These are phyloP conservation scores for Yponomeuta evonymella DNA, from an alignment of 2,888 invertebrate genomes.

Conservation along the genomic window DNA sequence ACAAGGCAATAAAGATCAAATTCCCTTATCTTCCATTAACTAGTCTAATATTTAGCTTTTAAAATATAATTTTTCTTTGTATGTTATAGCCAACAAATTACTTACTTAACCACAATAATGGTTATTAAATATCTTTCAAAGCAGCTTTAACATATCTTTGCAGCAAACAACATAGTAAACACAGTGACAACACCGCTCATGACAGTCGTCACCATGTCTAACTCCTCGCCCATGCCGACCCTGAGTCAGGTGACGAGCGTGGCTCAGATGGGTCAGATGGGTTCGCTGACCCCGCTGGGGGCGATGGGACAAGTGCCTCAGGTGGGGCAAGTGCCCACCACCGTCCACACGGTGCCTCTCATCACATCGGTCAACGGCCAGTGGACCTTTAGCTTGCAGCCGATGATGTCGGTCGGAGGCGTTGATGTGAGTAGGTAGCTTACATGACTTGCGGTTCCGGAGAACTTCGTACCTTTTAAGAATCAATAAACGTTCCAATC, in stretches of 20 bases:
- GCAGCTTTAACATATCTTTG: slow-evolving; percentile 24
- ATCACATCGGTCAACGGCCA: slow-evolving; percentile 67
- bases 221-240: slow-evolving; percentile 15
- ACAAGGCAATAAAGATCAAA: too few species aligned
- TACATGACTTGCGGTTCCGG: too few species aligned
- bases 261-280: neutral
- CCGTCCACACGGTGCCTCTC: slow-evolving; percentile 59
- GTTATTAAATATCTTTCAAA: too few species aligned
- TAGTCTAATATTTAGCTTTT: too few species aligned
- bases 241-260: neutral
- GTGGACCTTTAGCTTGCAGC: slow-evolving; percentile 67
- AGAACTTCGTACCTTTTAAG: too few species aligned
- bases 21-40: too few species aligned
- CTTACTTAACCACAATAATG: too few species aligned
- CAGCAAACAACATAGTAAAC: slow-evolving; percentile 33
- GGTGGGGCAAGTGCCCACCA: slow-evolving; percentile 39
- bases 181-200: slow-evolving; percentile 40
- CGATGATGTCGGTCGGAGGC: slow-evolving; percentile 63
- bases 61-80: too few species aligned
- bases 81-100: too few species aligned
- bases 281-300: neutral
- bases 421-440: slow-evolving; percentile 43
- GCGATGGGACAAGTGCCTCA: neutral
- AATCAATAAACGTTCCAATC: too few species aligned
- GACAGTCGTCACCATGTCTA: slow-evolving; percentile 18